Base-by-base conservation (phyloP, 2,113 vertebrate species). In the Ctenodactylus gundi region DNA sequence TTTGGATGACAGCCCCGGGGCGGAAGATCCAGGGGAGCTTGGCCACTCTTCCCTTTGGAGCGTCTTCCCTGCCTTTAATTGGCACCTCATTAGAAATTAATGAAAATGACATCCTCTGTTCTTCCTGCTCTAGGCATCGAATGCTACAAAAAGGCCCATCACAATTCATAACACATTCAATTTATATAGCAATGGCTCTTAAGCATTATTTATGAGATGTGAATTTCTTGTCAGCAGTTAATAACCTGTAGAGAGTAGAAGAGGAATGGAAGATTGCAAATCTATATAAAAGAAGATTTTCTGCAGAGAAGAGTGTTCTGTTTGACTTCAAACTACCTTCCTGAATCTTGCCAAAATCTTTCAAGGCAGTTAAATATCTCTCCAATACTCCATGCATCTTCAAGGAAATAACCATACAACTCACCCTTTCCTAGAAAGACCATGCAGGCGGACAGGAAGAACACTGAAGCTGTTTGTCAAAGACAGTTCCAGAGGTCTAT, bases 21-120 rank as follows among this genome's bases (percentile, higher is more conserved):
- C 90, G 68, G 96, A 97, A 97, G 98, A 98, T 98, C 98, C 98
- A 94, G 96, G 98, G 97, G 97, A 98, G 97, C 97, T 97, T 96
- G 97, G 97, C 95, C 97, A 98, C 97, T 98, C 97, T 98, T 98
- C 98, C 97, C 98, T 98, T 97, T 97, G 77, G 97, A 98, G 98
- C 90, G 20, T 96, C 97, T 97, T 98, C 98, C 97, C 98, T 97
- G 97, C 95, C 98, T 98, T 98, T 99, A 99, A 99, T 99, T 99
- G 98, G 98, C 98, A 98, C 98, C 98, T 98, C 98, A 99, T 99
- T 98, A 98, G 98, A 98, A 98, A 98, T 98, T 98, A 99, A 99
- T 99, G 98, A 98, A 98, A 98, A 98, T 98, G 97, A 98, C 98
- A 98, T 98, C 98, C 98, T 98, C 98, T 98, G 97, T 98, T 98